These are phyloP conservation scores for Hippopotamus amphibius DNA, from an alignment of 2,113 vertebrate species.

Conservation along the genomic window DNA sequence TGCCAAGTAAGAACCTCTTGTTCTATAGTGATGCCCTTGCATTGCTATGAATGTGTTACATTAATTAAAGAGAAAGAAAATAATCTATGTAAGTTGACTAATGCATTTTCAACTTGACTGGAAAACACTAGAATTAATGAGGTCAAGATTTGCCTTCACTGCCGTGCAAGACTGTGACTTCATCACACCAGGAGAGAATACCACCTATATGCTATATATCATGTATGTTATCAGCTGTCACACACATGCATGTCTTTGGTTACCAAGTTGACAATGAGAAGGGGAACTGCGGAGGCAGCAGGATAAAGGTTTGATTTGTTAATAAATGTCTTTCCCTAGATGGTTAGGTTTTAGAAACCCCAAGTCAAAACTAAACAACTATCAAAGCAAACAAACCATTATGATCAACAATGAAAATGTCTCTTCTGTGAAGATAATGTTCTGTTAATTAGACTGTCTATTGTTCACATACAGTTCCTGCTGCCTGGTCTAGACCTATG, in stretches of 20 bases:
- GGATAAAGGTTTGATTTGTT: background rate
- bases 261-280: background rate
- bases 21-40: background rate
- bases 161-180: background rate
- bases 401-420: background rate
- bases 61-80: background rate
- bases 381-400: background rate
- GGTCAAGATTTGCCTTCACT: background rate
- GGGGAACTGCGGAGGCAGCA: background rate
- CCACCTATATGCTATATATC: background rate
- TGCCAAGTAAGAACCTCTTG: background rate
- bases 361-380: background rate
- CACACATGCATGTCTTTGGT: background rate
- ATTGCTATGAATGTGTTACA: background rate
- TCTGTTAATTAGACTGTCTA: background rate
- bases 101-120: background rate
- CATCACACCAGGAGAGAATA: background rate
- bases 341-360: background rate
- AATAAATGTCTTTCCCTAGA: background rate
- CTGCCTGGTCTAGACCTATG: background rate
- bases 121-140: background rate
- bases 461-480: background rate
- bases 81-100: background rate
- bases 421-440: background rate
- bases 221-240: background rate